Evolutionary conservation across 2,797 vertebrate species (phyloP).

Genomic region (Acestrorhynchus altus): DNA sequence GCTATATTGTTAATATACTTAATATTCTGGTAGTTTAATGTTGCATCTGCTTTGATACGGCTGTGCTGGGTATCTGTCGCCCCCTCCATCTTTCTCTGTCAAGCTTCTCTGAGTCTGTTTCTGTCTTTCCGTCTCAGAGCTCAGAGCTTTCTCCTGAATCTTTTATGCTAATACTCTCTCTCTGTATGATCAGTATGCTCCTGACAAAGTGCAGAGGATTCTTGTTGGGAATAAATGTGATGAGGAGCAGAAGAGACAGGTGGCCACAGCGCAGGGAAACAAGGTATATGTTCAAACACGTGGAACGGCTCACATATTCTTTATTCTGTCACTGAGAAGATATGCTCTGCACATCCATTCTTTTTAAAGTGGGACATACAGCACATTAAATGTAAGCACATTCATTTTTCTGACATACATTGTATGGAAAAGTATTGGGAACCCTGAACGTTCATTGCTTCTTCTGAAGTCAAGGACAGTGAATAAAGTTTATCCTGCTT

Average conservation of each 20-base stretch:
- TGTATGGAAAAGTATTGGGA: too few relatives aligned
- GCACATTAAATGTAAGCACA: too few relatives aligned
- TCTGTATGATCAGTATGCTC: slow-evolving; percentile 84
- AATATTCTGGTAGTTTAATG: neutral
- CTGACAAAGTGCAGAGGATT: slow-evolving; percentile 94
- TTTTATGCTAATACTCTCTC: slow-evolving; percentile 2
- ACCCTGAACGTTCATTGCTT: too few relatives aligned
- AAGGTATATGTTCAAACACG: slow-evolving; percentile 81
- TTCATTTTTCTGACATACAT: too few relatives aligned
- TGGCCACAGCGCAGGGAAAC: slow-evolving; percentile 90
- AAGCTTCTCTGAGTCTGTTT: neutral
- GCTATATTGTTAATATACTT: too few relatives aligned
- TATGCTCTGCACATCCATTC: neutral
- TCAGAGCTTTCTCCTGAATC: slow-evolving; percentile 3
- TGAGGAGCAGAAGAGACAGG: slow-evolving; percentile 93
- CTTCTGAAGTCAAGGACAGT: too few relatives aligned
- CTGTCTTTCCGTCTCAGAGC: slow-evolving; percentile 55
- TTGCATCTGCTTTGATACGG: neutral
- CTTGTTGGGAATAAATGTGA: slow-evolving; percentile 96
- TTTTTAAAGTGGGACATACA: neutral
- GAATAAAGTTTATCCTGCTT: too few relatives aligned
- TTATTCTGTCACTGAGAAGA: neutral
- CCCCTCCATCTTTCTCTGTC: slow-evolving; percentile 34
- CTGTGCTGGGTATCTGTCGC: neutral
- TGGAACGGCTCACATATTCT: neutral